Base-by-base conservation (phyloP, 2,888 invertebrate species). In the Phorcus lineatus region DNA sequence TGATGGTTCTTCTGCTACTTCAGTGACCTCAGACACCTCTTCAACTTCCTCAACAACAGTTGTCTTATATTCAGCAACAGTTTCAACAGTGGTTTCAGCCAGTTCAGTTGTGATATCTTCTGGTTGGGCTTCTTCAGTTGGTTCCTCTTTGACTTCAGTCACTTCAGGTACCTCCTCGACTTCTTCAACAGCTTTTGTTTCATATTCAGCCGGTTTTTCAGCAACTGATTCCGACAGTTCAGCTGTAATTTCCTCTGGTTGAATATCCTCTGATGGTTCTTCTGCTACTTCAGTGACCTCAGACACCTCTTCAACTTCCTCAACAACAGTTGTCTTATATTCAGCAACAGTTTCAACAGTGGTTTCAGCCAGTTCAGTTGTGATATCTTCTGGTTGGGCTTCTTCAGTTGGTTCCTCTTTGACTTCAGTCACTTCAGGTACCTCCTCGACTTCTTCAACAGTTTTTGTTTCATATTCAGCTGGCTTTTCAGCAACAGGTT, bases 371-470 rank as follows among this genome's bases (percentile, higher is more conserved):
- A 84, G 70, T 57, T 85, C 83, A 11, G 52, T 22, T n/a, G 47
- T 22, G 13, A 74, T 77, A 74, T 85, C 82, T 74, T 80, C 57
- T 16, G 80, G 57, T 22, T 62, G 53, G 24, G 74, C 47, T 54
- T 83, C 83, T 54, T 78, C 82, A 2, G 47, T 36, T 62, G 80
- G 75, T 66, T 77, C 80, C 75, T 86, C 87, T 19, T 79, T 74
- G 1, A 88, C 84, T 9, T 85, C 84, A 52, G 82, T 78, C 4
- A 86, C 78, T 62, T 86, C 84, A 22, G 85, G 85, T 53, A 84
- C 81, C 40, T 84, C 79, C 31, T 74, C 24, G 9, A 62, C 31
- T 66, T 88, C 86, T 76, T 82, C 78, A 24, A 83, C 17, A 47
- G 82, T 55, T 9, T 84, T 84, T 31, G 85, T 80, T 76, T 86